Evolutionary conservation across 2,888 invertebrate species (phyloP).

Genomic region (Pachydiplax longipennis): DNA sequence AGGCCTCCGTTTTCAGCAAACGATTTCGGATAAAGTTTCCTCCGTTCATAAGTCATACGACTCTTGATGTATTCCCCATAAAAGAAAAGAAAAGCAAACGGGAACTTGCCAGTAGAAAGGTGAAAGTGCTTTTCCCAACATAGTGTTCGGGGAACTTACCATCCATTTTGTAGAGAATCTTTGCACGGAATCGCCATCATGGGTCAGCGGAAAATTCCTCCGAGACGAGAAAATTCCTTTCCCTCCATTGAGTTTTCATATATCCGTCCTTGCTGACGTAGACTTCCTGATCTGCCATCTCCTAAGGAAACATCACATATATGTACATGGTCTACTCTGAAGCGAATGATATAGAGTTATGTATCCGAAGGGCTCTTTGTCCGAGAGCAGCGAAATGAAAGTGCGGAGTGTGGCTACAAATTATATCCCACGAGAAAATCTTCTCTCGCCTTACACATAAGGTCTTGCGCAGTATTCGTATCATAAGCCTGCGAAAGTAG

Average conservation of each 20-base stretch:
- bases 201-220: neutral
- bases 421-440: neutral
- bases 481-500: too few relatives aligned
- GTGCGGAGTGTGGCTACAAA: neutral
- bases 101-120: neutral
- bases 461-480: too few relatives aligned
- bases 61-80: neutral
- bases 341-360: neutral
- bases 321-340: neutral
- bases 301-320: neutral
- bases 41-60: neutral
- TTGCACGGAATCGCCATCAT: neutral
- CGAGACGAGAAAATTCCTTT: neutral
- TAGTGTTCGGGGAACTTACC: neutral
- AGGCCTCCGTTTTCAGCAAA: too few relatives aligned
- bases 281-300: neutral
- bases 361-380: neutral
- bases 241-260: neutral
- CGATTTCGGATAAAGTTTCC: too few relatives aligned
- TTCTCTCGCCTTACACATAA: neutral
- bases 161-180: neutral
- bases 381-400: neutral
- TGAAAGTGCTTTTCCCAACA: neutral
- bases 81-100: neutral
- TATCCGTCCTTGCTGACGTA: neutral